These are phyloP conservation scores for Dinoponera quadriceps DNA, from an alignment of 1,140 invertebrate genomes.

Conservation along the genomic window DNA sequence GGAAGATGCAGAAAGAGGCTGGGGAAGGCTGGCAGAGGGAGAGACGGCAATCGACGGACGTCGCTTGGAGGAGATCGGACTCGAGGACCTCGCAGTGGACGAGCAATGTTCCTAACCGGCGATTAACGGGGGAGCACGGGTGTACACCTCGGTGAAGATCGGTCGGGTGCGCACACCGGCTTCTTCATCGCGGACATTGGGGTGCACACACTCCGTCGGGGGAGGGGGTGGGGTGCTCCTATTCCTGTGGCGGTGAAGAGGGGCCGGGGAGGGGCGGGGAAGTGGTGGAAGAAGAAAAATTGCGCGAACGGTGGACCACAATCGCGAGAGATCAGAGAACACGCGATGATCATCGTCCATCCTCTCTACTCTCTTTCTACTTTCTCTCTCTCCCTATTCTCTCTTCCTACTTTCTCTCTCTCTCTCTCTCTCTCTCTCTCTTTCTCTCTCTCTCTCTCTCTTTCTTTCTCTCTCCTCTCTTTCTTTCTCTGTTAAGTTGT, in stretches of 20 bases:
- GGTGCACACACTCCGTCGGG: conserved; percentile 3
- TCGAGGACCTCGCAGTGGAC: conserved; percentile 64
- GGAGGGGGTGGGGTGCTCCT: conserved; percentile 5
- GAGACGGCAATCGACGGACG: conserved; percentile 47
- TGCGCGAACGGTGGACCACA: conserved; percentile 66
- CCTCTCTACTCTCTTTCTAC: no score
- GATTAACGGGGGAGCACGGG: conserved; percentile 59
- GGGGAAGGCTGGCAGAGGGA: background rate
- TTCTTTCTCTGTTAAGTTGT: conserved; percentile 32
- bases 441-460: conserved; percentile 27
- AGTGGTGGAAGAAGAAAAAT: conserved; percentile 2
- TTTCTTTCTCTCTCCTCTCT: no score
- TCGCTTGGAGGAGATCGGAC: conserved; percentile 54
- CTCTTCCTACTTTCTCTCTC: no score
- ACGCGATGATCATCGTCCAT: conserved; percentile 16
- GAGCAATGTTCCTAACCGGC: conserved; percentile 71
- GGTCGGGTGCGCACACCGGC: background rate
- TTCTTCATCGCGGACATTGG: background rate
- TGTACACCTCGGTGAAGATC: conserved; percentile 33
- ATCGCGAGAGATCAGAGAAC: conserved; percentile 36
- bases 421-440: conserved; percentile 34
- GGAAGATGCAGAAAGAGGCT: background rate
- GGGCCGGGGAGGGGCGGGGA: conserved; percentile 15
- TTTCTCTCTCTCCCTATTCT: conserved; percentile 4
- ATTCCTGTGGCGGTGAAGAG: conserved; percentile 33